Percentiles rank a stretch among this genome's conserved stretches.
These are phyloP conservation scores for Apostichopus japonicus DNA, from an alignment of 35 echinoderm and acorn worm species.

Conservation along the genomic window DNA sequence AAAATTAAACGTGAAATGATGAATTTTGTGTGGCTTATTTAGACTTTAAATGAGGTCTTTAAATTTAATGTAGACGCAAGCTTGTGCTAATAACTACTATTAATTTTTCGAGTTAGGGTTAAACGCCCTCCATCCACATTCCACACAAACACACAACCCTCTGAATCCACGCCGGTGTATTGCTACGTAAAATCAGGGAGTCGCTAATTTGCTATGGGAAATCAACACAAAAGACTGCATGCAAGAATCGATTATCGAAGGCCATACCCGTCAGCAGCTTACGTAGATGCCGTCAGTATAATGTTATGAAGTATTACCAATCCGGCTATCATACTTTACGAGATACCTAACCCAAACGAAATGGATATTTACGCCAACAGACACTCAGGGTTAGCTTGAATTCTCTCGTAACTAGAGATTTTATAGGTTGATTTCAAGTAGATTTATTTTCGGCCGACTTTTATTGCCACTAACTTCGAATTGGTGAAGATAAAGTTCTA, in stretches of 20 bases:
- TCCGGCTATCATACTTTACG: neutral
- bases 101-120: no score
- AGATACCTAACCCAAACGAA: neutral
- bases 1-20: no score
- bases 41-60: no score
- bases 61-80: no score
- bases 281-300: neutral
- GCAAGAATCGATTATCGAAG: neutral
- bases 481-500: neutral
- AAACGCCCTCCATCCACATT: no score
- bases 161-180: no score
- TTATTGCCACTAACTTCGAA: conserved; percentile 18
- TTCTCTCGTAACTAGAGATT: neutral
- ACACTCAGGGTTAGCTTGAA: neutral
- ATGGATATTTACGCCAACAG: neutral
- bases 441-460: conserved; percentile 11
- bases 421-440: conserved; percentile 21
- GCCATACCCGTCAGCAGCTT: neutral
- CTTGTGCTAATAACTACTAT: no score
- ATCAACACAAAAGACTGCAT: no score
- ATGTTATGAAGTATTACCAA: neutral
- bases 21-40: no score
- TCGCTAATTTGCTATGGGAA: no score
- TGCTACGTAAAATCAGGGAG: no score
- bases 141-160: no score